Base-by-base conservation (phyloP, 2,888 invertebrate genomes). In the Abscondita cerata region DNA sequence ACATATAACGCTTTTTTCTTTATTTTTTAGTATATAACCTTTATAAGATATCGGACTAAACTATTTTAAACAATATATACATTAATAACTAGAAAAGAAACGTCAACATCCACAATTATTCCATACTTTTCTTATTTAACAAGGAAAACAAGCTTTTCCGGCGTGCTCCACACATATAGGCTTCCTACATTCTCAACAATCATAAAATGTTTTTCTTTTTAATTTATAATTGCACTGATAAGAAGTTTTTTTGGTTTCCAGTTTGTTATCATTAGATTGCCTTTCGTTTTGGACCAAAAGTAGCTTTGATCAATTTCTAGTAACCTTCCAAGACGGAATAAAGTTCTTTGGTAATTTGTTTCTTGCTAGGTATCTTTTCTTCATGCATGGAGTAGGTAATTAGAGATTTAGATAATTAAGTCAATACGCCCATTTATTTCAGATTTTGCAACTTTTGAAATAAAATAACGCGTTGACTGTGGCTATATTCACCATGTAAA, bases 171-270 rank as follows among this genome's bases (percentile, higher is more conserved):
- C 8, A 12, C 52, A 52, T 12, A 52, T 52, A 1, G 52, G 36
- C 36, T 52, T 52, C n/a, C 13, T 11, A 36, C 36, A 38, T 38
- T 52, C 19, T 12, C 38, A 3, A 36, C 38, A 52, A 4, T 6
- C 6, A 9, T 52, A 52, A 5, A 38, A 52, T 20, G 52, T 52
- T 52, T 52, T 52, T 16, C 40, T 52, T 16, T 36, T 38, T 15
- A 52, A 52, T 6, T 38, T 36, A 5, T 5, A 12, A 11, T 5
- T 5, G 38, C 36, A 52, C 8, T 13, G 9, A 11, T 36, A 38
- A 20, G 5, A 46, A n/a, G 46, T 46, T 46, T 46, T 46, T 15
- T 19, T 31, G 9, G 4, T 25, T 20, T 48, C 31, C n/a, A 13
- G 6, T 18, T 16, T 20, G 25, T 1, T 25, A 50, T 15, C 50